A percentile compares a stretch with the other conserved stretches of the same genome.
Conservation (phyloP, 1,140 invertebrate species). For the Drosophila bipectinata region DNA sequence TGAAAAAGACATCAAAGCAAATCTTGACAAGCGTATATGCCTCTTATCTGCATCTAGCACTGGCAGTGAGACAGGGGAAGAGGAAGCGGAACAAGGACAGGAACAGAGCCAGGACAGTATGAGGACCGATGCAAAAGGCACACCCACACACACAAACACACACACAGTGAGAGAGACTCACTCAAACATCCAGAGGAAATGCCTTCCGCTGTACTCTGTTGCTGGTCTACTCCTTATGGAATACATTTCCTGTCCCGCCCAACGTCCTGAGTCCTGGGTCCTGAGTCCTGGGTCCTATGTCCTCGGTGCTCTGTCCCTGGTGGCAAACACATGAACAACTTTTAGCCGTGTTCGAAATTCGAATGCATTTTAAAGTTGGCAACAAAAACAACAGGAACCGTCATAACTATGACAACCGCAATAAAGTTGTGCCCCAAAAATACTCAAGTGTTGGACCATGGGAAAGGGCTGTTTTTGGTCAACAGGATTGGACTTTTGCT, state of each 20-base stretch:
- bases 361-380: constrained; percentile 69
- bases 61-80: constrained; percentile 8
- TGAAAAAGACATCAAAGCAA: constrained; percentile 81
- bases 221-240: constrained; percentile 58
- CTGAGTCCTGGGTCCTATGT: neutral
- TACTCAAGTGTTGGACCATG: constrained; percentile 26
- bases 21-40: constrained; percentile 76
- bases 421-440: constrained; percentile 56
- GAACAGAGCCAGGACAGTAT: constrained; percentile 7
- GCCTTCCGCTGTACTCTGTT: constrained; percentile 44
- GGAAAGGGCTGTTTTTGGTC: constrained; percentile 30
- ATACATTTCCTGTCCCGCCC: constrained; percentile 64
- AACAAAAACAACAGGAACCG: constrained; percentile 35
- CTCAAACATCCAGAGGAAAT: constrained; percentile 48
- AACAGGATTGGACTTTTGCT: constrained; percentile 40
- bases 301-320: neutral
- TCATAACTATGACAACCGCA: constrained; percentile 41
- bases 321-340: constrained; percentile 9
- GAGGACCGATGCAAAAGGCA: constrained; percentile 14
- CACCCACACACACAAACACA: constrained; percentile 12
- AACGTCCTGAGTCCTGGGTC: constrained; percentile 3
- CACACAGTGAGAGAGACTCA: neutral
- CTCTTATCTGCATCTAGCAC: constrained; percentile 72
- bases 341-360: constrained; percentile 47
- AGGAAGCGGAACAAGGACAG: neutral